phyloP scores from a whole-genome alignment of 2,113 vertebrate genomes.

The Sphaerodactylus townsendi region DNA sequence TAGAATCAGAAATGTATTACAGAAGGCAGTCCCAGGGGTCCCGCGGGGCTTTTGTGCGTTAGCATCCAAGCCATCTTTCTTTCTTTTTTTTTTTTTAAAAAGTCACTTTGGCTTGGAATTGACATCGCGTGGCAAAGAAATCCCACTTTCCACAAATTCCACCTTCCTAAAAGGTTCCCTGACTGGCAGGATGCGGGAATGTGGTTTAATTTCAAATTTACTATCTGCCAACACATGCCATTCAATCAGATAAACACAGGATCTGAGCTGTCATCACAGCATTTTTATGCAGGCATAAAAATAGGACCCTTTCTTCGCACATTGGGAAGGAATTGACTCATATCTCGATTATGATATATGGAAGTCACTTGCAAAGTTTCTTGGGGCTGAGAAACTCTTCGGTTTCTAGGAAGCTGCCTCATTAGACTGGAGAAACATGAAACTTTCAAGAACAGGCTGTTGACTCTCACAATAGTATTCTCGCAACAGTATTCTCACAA shows the following conservation, averaged over 20 bases:
- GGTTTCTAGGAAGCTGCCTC: constrained; percentile 46
- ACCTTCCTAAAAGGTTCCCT: constrained; percentile 49
- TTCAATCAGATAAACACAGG: constrained; percentile 68
- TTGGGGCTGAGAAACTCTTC: constrained; percentile 42
- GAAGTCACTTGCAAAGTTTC: constrained; percentile 36
- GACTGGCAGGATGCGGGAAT: constrained; percentile 56
- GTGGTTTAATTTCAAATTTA: constrained; percentile 69
- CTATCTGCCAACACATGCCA: constrained; percentile 70
- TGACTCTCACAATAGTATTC: not conserved
- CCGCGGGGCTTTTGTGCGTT: constrained; percentile 43
- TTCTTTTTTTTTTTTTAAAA: not conserved
- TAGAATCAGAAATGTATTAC: not conserved
- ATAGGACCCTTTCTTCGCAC: constrained; percentile 62
- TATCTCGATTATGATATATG: constrained; percentile 46
- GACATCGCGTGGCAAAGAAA: constrained; percentile 14
- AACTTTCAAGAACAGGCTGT: constrained; percentile 29
- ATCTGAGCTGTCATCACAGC: constrained; percentile 68
- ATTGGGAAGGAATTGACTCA: constrained; percentile 55
- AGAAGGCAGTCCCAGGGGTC: not conserved
- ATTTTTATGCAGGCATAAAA: constrained; percentile 64
- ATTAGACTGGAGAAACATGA: constrained; percentile 47
- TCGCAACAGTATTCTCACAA: too few species aligned
- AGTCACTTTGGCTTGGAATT: not conserved
- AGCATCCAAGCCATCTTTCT: not conserved
- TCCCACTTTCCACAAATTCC: constrained; percentile 30